phyloP scores from a whole-genome alignment of 2,113 vertebrate species.

The Cranoglanis bouderius region DNA sequence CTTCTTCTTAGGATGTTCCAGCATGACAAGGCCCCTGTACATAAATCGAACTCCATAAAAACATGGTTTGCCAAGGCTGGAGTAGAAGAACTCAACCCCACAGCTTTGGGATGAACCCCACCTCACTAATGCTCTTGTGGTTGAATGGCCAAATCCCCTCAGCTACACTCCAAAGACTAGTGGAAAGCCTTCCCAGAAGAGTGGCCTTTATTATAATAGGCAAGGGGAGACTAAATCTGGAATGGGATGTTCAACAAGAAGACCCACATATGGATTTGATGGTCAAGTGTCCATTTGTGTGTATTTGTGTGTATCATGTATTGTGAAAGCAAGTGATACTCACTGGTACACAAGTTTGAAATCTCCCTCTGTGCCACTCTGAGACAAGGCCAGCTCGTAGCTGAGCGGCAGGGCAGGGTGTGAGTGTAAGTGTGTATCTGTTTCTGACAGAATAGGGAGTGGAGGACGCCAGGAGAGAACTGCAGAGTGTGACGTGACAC shows the following conservation, averaged over 20 bases:
- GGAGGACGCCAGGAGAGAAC: conserved; percentile 77
- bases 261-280: background rate
- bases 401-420: conserved; percentile 68
- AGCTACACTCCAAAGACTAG: background rate
- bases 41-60: background rate
- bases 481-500: conserved; percentile 75
- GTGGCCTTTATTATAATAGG: background rate
- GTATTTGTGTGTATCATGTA: background rate
- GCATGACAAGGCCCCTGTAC: background rate
- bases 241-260: background rate
- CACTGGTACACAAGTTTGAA: conserved; percentile 78
- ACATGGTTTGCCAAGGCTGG: background rate
- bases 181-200: background rate
- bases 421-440: conserved; percentile 64
- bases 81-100: background rate
- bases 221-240: background rate
- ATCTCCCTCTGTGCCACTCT: conserved; percentile 77
- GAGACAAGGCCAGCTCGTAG: conserved; percentile 80
- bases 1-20: background rate
- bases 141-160: background rate
- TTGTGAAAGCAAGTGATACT: background rate
- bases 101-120: background rate
- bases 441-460: conserved; percentile 63
- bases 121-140: background rate
- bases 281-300: background rate